Conservation (phyloP, 2,113 vertebrate genomes). For the chimpanzee (Pan troglodytes) region NHGRI_mPanTro3-v2.1_pri NC_072413.2:31772001-31772500, state of each 20-base stretch:
- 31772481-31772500: background rate
- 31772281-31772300: background rate
- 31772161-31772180: background rate
- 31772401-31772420: background rate
- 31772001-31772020: background rate
- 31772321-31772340: background rate
- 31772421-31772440: background rate
- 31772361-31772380: background rate
- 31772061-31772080: background rate
- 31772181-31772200: background rate
- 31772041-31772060: background rate
- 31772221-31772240: background rate
- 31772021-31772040: background rate
- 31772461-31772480: background rate
- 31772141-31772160: background rate
- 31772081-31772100: slow-evolving; percentile 11
- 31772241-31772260: background rate
- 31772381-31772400: background rate
- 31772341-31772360: background rate
- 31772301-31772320: background rate
- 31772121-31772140: background rate
- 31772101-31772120: slow-evolving; percentile 1
- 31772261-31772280: background rate
- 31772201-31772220: background rate
- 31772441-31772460: background rate